A percentile compares a stretch with the other conserved stretches of the same genome.
Evolutionary conservation across 2,888 invertebrate species (phyloP).

Genomic region (Ganaspis brasiliensis): DNA sequence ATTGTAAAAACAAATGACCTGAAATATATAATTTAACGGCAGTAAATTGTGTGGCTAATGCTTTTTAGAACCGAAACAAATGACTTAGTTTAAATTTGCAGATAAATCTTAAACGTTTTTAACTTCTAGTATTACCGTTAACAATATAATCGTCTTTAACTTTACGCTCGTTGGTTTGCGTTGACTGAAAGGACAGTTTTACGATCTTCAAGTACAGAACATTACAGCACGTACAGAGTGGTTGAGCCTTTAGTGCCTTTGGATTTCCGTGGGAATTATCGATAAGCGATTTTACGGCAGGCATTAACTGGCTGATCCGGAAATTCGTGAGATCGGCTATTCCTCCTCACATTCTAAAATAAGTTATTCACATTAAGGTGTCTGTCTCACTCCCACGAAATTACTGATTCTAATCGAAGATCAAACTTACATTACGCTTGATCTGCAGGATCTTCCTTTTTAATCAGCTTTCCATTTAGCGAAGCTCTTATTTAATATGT

Average conservation of each 20-base stretch:
- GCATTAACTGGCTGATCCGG: slow-evolving; percentile 34
- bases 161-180: slow-evolving; percentile 2
- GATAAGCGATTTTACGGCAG: slow-evolving; percentile 40
- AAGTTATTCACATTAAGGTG: slow-evolving; percentile 35
- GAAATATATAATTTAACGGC: no score
- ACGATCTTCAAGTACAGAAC: slow-evolving; percentile 31
- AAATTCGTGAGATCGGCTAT: slow-evolving; percentile 34
- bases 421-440: slow-evolving; percentile 28
- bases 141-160: slow-evolving; percentile 28
- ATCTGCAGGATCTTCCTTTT: neutral
- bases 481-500: neutral
- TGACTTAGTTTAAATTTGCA: neutral
- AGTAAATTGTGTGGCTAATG: no score
- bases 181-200: slow-evolving; percentile 37
- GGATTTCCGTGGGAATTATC: slow-evolving; percentile 36
- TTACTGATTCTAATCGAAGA: slow-evolving; percentile 37
- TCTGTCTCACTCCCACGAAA: slow-evolving; percentile 21
- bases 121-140: slow-evolving; percentile 20
- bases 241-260: slow-evolving; percentile 27
- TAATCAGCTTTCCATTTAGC: slow-evolving; percentile 5
- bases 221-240: slow-evolving; percentile 32
- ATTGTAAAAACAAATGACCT: no score
- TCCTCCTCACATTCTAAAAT: slow-evolving; percentile 30
- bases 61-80: neutral
- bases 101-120: neutral